Evolutionary conservation across 1,140 invertebrate genomes (phyloP).

Genomic region (Protaetia brevitarsis): DNA sequence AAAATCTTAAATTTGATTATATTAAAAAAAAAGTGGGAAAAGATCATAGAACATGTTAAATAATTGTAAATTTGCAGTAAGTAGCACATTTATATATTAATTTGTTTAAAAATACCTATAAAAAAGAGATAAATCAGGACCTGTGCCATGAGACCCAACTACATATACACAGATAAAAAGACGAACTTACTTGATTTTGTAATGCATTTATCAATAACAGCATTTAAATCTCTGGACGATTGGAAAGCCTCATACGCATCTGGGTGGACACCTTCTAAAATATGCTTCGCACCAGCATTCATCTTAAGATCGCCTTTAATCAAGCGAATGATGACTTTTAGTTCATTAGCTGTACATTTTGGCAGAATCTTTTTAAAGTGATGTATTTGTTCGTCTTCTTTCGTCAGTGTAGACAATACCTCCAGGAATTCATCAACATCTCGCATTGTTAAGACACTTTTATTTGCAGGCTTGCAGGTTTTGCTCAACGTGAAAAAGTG

Average conservation of each 20-base stretch:
- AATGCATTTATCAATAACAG: slow-evolving; percentile 64
- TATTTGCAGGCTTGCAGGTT: slow-evolving; percentile 57
- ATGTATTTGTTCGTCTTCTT: slow-evolving; percentile 81
- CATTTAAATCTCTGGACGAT: slow-evolving; percentile 72
- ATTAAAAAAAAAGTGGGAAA: no score
- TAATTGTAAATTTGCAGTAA: no score
- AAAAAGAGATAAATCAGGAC: no score
- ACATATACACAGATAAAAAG: not conserved
- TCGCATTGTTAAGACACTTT: slow-evolving; percentile 72
- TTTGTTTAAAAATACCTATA: no score
- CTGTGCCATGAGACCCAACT: not conserved
- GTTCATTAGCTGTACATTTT: slow-evolving; percentile 79
- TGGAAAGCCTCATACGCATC: slow-evolving; percentile 87
- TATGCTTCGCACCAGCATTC: slow-evolving; percentile 88
- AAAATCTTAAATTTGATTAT: no score
- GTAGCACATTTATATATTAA: no score
- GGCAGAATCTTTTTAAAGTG: slow-evolving; percentile 71
- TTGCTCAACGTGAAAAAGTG: slow-evolving; percentile 72
- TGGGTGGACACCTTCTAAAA: slow-evolving; percentile 79
- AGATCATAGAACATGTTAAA: no score
- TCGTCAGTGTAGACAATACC: slow-evolving; percentile 71
- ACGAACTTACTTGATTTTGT: not conserved
- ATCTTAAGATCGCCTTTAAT: slow-evolving; percentile 90
- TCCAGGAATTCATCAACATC: slow-evolving; percentile 76
- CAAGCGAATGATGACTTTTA: slow-evolving; percentile 82